Evolutionary conservation across 2,113 vertebrate species (phyloP).

Genomic region (Psilopogon haemacephalus): DNA sequence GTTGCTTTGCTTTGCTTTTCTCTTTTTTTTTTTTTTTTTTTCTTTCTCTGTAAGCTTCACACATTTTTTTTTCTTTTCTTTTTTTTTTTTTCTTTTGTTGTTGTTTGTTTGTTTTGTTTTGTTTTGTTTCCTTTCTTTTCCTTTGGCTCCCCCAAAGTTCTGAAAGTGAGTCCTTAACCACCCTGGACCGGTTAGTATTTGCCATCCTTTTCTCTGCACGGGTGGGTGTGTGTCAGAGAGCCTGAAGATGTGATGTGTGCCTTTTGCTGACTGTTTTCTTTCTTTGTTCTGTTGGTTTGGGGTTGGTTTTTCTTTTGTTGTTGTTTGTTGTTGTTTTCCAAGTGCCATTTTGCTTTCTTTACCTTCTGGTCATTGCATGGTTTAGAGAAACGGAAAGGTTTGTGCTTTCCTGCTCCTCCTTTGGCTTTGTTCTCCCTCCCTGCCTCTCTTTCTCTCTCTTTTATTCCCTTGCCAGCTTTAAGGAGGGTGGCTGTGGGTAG

Average conservation of each 20-base stretch:
- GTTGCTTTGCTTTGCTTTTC: too few relatives aligned
- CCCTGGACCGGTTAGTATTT: slow-evolving; percentile 99
- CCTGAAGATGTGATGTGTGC: slow-evolving; percentile 65
- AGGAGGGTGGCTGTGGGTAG: neutral
- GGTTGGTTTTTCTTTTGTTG: neutral
- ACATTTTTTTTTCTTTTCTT: neutral
- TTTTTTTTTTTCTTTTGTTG: neutral
- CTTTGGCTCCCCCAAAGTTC: slow-evolving; percentile 97
- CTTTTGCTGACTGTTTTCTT: slow-evolving; percentile 61
- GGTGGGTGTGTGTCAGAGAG: slow-evolving; percentile 78
- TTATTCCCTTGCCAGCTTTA: neutral
- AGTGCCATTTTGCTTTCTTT: slow-evolving; percentile 70
- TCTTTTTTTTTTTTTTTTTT: too few relatives aligned
- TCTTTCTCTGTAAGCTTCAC: slow-evolving; percentile 79
- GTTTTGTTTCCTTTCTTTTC: slow-evolving; percentile 78
- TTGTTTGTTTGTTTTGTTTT: slow-evolving; percentile 62
- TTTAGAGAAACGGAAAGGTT: slow-evolving; percentile 42
- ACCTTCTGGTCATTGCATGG: slow-evolving; percentile 73
- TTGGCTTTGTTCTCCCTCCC: slow-evolving; percentile 13
- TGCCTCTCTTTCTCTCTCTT: neutral
- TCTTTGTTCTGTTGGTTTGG: neutral
- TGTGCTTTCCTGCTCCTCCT: neutral
- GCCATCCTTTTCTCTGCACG: slow-evolving; percentile 89
- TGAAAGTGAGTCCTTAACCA: slow-evolving; percentile 99
- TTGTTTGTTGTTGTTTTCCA: slow-evolving; percentile 3